Conservation (phyloP, 1,140 invertebrate species). For the Samia ricini region DNA sequence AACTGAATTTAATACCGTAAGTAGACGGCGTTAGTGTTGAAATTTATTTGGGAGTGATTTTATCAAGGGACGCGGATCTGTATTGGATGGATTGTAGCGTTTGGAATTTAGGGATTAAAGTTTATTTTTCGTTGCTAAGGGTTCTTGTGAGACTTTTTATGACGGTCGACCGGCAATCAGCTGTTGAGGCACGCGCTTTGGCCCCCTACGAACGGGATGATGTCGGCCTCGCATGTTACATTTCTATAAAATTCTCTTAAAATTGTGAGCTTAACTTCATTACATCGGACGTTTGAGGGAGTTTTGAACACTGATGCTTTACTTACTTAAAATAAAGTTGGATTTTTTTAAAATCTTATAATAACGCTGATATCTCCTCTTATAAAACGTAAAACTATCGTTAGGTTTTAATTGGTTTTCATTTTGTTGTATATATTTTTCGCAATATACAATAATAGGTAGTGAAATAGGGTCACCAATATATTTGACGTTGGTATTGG, state of each 20-base stretch:
- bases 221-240: conserved; percentile 50
- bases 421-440: too few relatives aligned
- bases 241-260: conserved; percentile 65
- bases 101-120: conserved; percentile 21
- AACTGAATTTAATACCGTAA: conserved; percentile 40
- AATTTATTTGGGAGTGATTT: conserved; percentile 34
- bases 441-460: too few relatives aligned
- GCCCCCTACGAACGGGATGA: conserved; percentile 58
- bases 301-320: background rate
- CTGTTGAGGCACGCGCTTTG: conserved; percentile 69
- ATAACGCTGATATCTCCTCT: too few relatives aligned
- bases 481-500: too few relatives aligned
- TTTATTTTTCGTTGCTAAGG: conserved; percentile 26
- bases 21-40: conserved; percentile 30
- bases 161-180: conserved; percentile 68
- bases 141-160: conserved; percentile 55
- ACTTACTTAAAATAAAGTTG: background rate
- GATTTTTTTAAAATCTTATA: too few relatives aligned
- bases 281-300: conserved; percentile 2
- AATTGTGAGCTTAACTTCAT: conserved; percentile 21
- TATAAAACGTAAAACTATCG: too few relatives aligned
- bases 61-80: conserved; percentile 48
- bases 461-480: too few relatives aligned
- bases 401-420: too few relatives aligned
- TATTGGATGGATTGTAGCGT: conserved; percentile 15